Percentiles rank a stretch among this genome's conserved stretches.
Conservation (phyloP, 2,888 invertebrate genomes). For the Macrophya annulata region DNA sequence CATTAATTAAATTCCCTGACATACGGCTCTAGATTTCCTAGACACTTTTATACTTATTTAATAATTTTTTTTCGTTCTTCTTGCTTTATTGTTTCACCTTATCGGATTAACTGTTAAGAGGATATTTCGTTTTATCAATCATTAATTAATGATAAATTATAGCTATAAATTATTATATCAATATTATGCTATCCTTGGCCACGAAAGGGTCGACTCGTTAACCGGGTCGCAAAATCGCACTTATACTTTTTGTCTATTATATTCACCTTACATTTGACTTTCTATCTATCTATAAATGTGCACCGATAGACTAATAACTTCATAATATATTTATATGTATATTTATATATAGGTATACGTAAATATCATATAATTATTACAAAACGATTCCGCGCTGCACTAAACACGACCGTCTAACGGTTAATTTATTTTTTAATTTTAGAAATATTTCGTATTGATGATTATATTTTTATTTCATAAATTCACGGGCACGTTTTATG, state of each 20-base stretch:
- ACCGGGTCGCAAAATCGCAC: background rate
- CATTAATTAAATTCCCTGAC: background rate
- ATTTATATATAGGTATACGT: background rate
- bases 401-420: background rate
- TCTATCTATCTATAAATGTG: background rate
- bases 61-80: background rate
- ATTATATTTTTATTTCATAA: background rate
- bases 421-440: background rate
- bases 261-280: constrained; percentile 10
- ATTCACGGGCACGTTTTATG: background rate
- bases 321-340: background rate
- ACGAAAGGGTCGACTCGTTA: background rate
- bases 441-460: background rate
- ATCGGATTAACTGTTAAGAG: background rate
- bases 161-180: background rate
- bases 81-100: background rate
- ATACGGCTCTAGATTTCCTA: constrained; percentile 10
- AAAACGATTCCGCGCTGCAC: background rate
- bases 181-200: constrained; percentile 10
- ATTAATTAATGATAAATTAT: background rate
- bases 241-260: background rate
- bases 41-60: background rate
- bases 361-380: background rate
- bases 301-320: background rate
- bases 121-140: background rate